Evolutionary conservation across 2,888 invertebrate genomes (phyloP).

Genomic region (Campoplex capitator): DNA sequence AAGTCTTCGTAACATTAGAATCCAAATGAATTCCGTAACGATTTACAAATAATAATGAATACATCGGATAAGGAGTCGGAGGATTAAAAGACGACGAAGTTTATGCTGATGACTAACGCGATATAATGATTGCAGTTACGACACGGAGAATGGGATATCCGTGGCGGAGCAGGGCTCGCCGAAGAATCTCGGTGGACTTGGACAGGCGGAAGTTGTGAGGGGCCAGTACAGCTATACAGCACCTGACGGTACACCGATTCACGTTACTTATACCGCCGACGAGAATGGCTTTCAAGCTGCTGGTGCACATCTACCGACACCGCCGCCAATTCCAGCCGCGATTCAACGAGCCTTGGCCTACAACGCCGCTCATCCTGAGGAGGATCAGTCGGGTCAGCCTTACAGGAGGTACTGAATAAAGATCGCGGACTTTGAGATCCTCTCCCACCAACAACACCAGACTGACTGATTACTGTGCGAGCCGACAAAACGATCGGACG

Average conservation of each 20-base stretch:
- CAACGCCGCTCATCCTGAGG: constrained; percentile 85
- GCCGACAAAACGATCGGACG: constrained; percentile 26
- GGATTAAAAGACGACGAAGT: constrained; percentile 15
- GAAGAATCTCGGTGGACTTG: constrained; percentile 85
- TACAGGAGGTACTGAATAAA: constrained; percentile 76
- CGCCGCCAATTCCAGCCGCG: constrained; percentile 92
- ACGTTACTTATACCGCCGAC: constrained; percentile 89
- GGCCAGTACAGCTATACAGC: constrained; percentile 89
- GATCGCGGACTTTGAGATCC: constrained; percentile 27
- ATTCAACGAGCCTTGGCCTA: constrained; percentile 89
- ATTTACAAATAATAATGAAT: background rate
- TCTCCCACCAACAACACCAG: constrained; percentile 28
- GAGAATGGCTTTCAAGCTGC: constrained; percentile 90
- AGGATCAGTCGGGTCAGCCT: constrained; percentile 84
- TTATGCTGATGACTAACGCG: constrained; percentile 56
- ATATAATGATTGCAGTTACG: constrained; percentile 84
- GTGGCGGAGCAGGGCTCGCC: constrained; percentile 87
- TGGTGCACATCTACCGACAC: constrained; percentile 92
- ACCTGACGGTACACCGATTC: constrained; percentile 88
- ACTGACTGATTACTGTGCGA: constrained; percentile 43
- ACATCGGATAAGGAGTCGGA: background rate
- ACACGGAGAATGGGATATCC: constrained; percentile 88
- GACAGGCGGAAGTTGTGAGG: constrained; percentile 84
- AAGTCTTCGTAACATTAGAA: too few relatives aligned
- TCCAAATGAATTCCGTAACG: too few relatives aligned